Evolutionary conservation across 1,140 invertebrate genomes (phyloP), one percentile per base, ranked within the genome.

Genomic region (Drosophila hydei): DNA sequence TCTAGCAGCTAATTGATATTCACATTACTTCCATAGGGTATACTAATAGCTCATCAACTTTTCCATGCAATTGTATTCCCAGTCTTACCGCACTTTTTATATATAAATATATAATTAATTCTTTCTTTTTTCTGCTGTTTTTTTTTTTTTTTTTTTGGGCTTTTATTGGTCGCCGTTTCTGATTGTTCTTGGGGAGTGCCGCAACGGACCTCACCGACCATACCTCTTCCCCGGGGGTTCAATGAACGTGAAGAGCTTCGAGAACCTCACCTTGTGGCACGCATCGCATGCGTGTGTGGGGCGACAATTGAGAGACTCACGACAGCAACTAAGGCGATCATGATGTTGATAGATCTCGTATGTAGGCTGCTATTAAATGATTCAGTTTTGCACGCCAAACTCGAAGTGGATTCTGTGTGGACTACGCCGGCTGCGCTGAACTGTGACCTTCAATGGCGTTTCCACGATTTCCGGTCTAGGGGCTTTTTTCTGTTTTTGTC

Each of bases 341-440:
- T 33, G 50, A 38, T 45, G 55, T 38, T 76, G 76, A 73, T 77
- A 62, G 64, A 59, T 77, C 58, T 52, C 48, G 43, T 19, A 74
- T 62, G 81, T 85, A 65, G 80, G 77, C 77, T 75, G 77, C 52
- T 54, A 84, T 76, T 84, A 58, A 77, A 69, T 87, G 83, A 81
- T 67, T 87, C 80, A 80, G 64, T 75, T 33, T 75, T 51, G 65
- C 73, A 84, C 11, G 11, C 5, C 33, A 55, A 63, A 48, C 50
- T 48, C 62, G 11, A 25, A 51, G 65, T 38, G 27, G 56, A 62
- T 62, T 70, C 67, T 70, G 42, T 33, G 50, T 54, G 19, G 51
- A 30, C 59, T 52, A 42, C 30, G 19, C 27, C 48, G 27, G 18
- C n/a, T 51, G 48, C 16, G 52, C 21, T 16, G 59, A 58, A 67